Base-by-base conservation (phyloP, 2,113 vertebrate genomes). In the Barnardius zonarius region DNA sequence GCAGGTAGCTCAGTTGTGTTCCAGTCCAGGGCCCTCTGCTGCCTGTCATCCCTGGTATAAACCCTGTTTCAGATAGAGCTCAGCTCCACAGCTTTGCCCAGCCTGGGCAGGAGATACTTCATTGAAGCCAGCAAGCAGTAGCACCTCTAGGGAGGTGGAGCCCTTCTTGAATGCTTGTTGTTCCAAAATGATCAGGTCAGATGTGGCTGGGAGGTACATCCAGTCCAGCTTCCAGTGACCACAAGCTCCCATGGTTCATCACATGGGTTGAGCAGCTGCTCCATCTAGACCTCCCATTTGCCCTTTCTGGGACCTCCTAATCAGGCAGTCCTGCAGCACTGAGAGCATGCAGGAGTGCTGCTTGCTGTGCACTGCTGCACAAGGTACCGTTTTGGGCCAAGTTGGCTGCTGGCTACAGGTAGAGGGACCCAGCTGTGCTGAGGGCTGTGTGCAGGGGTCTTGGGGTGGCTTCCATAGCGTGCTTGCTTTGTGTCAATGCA, bases 11-110 rank as follows among this genome's bases (percentile, higher is more conserved):
- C 69, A 27, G 77, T 37, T 0, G 0, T 67, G 41, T 73, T 52
- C 73, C 3, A 5, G 73, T 46, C 39, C 27, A 22, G 48, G 66
- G 61, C 1, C 0, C 55, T 59, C 55, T 4, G 10, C 0, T 1
- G 35, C 30, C 48, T 86, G 77, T 43, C 19, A 2, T 52, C 30
- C 41, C 51, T 86, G 80, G 7, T 61, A 15, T 30, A 74, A 75
- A 37, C 44, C 54, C 33, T 3, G 0, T 63, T 59, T 83, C 49
- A 74, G 69, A 25, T 19, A 70, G 20, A 82, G 46, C 84, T 92
- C 54, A 77, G 57, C 49, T 93, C 54, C 54, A 3, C 1, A 2
- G 69, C 59, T 31, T 83, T 51, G 35, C 54, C 37, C 43, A 86
- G 35, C 48, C 33, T 1, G 0, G 25, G 41, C 49, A 78, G 61